Percentiles rank a stretch among this genome's conserved stretches.
These are phyloP conservation scores for Diorhabda carinulata DNA, from an alignment of 1,140 invertebrate genomes.

Conservation along the genomic window DNA sequence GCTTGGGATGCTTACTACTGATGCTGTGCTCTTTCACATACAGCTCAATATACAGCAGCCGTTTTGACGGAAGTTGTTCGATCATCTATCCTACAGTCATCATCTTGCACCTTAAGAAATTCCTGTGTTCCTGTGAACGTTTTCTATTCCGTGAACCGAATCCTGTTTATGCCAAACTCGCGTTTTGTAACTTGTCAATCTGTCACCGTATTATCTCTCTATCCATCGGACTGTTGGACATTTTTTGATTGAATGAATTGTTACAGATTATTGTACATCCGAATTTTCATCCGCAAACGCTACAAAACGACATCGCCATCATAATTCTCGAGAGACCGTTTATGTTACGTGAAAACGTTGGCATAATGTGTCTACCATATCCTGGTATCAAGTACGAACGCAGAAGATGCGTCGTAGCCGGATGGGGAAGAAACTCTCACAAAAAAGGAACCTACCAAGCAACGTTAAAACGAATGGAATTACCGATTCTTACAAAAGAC, in stretches of 20 bases:
- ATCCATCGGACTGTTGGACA: too few species aligned
- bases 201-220: too few species aligned
- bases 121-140: too few species aligned
- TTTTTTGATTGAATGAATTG: not conserved
- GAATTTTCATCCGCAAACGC: constrained; percentile 43
- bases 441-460: constrained; percentile 37
- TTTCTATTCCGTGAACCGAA: too few species aligned
- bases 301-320: constrained; percentile 69
- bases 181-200: too few species aligned
- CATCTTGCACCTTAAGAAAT: too few species aligned
- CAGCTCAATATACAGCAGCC: too few species aligned
- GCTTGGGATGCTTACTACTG: too few species aligned
- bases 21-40: too few species aligned
- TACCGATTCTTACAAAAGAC: constrained; percentile 56
- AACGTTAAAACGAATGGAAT: constrained; percentile 61
- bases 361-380: constrained; percentile 52
- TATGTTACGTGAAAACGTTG: constrained; percentile 50
- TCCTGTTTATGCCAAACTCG: too few species aligned
- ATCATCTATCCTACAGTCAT: too few species aligned
- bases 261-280: constrained; percentile 37
- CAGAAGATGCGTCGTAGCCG: constrained; percentile 55
- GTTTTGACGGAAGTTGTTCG: too few species aligned
- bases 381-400: constrained; percentile 27
- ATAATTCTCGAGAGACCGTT: constrained; percentile 59
- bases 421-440: constrained; percentile 66